Evolutionary conservation across 2,797 vertebrate genomes (phyloP).

Genomic region (Urophycis tenuis): DNA sequence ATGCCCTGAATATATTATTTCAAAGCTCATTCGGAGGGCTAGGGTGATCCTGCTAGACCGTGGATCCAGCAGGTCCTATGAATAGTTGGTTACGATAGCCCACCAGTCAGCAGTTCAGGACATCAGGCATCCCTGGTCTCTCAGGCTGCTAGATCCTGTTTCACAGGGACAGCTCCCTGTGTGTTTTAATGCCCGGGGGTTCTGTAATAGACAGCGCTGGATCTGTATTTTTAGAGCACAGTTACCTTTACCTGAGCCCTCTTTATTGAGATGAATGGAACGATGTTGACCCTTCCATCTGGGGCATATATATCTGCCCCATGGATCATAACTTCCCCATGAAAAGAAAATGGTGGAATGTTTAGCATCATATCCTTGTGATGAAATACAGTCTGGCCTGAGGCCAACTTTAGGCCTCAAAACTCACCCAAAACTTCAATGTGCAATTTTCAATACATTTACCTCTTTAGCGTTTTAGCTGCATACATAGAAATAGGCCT

Average conservation of each 20-base stretch:
- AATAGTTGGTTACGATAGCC: slow-evolving; percentile 61
- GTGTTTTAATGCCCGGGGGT: slow-evolving; percentile 27
- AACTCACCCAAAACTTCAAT: neutral
- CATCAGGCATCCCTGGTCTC: slow-evolving; percentile 45
- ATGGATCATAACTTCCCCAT: slow-evolving; percentile 40
- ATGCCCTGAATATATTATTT: neutral
- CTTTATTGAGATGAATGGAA: slow-evolving; percentile 1
- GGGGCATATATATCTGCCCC: slow-evolving; percentile 38
- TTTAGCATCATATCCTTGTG: slow-evolving; percentile 21
- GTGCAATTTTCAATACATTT: slow-evolving; percentile 3
- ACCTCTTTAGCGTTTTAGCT: neutral
- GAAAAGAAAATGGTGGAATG: slow-evolving; percentile 33
- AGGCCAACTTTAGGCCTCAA: slow-evolving; percentile 21
- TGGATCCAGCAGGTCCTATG: slow-evolving; percentile 53
- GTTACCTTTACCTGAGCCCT: slow-evolving; percentile 1
- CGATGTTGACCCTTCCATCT: slow-evolving; percentile 22
- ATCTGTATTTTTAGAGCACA: slow-evolving; percentile 13
- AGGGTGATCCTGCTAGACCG: slow-evolving; percentile 13
- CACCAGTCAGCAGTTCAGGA: slow-evolving; percentile 69
- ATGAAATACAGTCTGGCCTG: slow-evolving; percentile 27
- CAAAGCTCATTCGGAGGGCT: neutral
- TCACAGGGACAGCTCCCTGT: slow-evolving; percentile 49
- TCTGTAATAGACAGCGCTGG: slow-evolving; percentile 21
- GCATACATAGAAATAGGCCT: neutral
- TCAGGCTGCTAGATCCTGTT: slow-evolving; percentile 59